These are phyloP conservation scores for Hippopotamyrus pictus DNA, from an alignment of 2,797 vertebrate genomes.

Conservation along the genomic window DNA sequence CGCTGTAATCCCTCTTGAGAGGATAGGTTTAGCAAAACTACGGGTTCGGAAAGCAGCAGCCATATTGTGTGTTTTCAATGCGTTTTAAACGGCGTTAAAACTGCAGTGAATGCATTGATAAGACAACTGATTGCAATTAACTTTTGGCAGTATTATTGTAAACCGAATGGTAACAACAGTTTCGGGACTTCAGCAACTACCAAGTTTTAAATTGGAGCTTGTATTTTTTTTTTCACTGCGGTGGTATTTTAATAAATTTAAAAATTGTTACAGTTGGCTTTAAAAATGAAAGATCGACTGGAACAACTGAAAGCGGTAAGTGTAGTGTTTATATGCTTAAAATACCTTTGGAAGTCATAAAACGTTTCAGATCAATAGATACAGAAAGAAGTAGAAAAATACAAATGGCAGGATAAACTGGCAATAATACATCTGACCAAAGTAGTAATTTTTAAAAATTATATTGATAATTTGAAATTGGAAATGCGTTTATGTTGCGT, in stretches of 20 bases:
- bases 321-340: background rate
- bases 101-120: background rate
- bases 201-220: background rate
- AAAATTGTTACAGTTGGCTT: slow-evolving; percentile 20
- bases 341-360: background rate
- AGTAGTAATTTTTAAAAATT: background rate
- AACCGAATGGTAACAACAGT: background rate
- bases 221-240: background rate
- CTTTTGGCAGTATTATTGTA: background rate
- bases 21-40: slow-evolving; percentile 55
- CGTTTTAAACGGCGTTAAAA: slow-evolving; percentile 2
- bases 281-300: slow-evolving; percentile 67
- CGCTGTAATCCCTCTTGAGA: slow-evolving; percentile 58
- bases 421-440: background rate
- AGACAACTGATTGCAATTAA: background rate
- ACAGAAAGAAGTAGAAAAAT: background rate
- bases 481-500: background rate
- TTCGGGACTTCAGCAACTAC: background rate
- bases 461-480: background rate
- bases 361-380: background rate
- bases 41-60: slow-evolving; percentile 32
- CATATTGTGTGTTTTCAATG: slow-evolving; percentile 20
- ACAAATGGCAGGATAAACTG: background rate
- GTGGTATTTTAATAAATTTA: slow-evolving; percentile 9
- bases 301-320: slow-evolving; percentile 67